Conservation (phyloP, 1,140 invertebrate genomes). For the Nomia melanderi region DNA sequence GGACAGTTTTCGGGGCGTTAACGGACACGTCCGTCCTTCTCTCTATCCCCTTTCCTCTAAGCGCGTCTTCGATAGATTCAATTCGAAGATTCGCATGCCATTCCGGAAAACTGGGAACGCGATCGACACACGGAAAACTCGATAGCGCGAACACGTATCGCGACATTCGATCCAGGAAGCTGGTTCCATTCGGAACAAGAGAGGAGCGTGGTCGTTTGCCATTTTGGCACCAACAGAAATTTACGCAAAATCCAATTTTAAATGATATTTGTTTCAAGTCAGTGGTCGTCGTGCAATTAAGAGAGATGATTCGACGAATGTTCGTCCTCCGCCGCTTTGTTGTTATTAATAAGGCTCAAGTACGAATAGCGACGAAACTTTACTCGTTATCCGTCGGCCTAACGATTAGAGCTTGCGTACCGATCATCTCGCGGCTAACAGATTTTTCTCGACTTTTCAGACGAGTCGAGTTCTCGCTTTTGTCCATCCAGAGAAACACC, state of each 20-base stretch:
- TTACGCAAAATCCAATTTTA: slow-evolving; percentile 51
- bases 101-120: neutral
- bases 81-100: neutral
- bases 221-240: slow-evolving; percentile 38
- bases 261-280: slow-evolving; percentile 50
- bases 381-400: slow-evolving; percentile 6
- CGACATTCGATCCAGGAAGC: neutral
- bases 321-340: slow-evolving; percentile 14
- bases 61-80: slow-evolving; percentile 6
- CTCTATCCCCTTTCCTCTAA: slow-evolving; percentile 21
- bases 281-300: slow-evolving; percentile 41
- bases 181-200: no score
- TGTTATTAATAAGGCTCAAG: slow-evolving; percentile 29
- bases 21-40: slow-evolving; percentile 73
- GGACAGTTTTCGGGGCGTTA: slow-evolving; percentile 63
- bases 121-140: neutral
- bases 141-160: neutral
- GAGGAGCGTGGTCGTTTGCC: slow-evolving; percentile 19
- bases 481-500: no score
- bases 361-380: slow-evolving; percentile 19
- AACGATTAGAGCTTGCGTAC: slow-evolving; percentile 7
- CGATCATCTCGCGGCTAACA: neutral
- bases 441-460: no score
- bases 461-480: no score
- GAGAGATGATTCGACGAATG: slow-evolving; percentile 27